Conservation (phyloP, 2,888 invertebrate genomes). For the Malacosoma neustria region DNA sequence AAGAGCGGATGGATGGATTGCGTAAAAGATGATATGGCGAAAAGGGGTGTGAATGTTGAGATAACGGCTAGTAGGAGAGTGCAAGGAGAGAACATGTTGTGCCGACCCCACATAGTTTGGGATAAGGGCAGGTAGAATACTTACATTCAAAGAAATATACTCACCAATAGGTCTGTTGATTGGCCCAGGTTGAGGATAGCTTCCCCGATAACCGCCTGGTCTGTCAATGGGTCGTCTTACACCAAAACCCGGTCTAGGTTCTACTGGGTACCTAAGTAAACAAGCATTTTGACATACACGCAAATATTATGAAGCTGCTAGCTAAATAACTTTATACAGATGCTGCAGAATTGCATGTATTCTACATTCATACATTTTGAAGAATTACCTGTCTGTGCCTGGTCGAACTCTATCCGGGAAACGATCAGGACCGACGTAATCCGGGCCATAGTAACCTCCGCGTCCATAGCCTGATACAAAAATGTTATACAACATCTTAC, state of each 20-base stretch:
- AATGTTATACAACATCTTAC: conserved; percentile 14
- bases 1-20: too few species aligned
- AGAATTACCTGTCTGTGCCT: conserved; percentile 48
- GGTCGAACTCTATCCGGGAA: conserved; percentile 69
- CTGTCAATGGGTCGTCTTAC: conserved; percentile 49
- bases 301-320: too few species aligned
- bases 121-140: neutral
- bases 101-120: too few species aligned
- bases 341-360: too few species aligned
- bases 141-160: neutral
- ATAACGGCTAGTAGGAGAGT: too few species aligned
- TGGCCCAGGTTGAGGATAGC: conserved; percentile 52
- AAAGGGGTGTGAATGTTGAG: too few species aligned
- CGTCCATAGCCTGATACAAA: conserved; percentile 10
- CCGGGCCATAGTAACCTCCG: conserved; percentile 31
- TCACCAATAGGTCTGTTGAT: conserved; percentile 55
- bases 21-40: too few species aligned
- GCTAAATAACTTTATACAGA: too few species aligned
- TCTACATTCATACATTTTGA: too few species aligned
- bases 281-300: too few species aligned
- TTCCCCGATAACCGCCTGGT: conserved; percentile 70
- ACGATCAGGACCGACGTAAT: conserved; percentile 47
- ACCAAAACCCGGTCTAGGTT: conserved; percentile 55
- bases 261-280: conserved; percentile 45
- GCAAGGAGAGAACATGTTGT: too few species aligned